These are phyloP conservation scores for Homarus gammarus DNA, from an alignment of 2,888 invertebrate species.

Conservation along the genomic window DNA sequence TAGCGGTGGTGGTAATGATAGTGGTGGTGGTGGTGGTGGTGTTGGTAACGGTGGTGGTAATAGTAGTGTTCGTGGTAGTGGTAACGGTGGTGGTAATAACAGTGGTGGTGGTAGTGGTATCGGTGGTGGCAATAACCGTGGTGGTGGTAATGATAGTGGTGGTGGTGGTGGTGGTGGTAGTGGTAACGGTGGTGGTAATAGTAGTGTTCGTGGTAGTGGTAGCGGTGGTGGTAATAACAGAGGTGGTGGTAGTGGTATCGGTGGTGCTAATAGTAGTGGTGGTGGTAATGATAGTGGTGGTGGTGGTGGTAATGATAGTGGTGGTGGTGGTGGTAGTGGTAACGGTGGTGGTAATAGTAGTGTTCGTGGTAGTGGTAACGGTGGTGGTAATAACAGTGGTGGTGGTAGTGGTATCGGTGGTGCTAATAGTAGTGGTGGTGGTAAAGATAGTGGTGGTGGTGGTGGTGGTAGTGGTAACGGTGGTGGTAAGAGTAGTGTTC, in stretches of 20 bases:
- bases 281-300: too few species aligned
- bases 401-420: neutral
- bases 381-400: slow-evolving; percentile 1
- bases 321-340: too few species aligned
- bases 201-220: too few species aligned
- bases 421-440: neutral
- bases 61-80: slow-evolving; percentile 4
- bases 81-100: neutral
- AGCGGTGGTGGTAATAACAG: too few species aligned
- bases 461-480: too few species aligned
- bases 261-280: too few species aligned
- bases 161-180: too few species aligned
- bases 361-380: neutral
- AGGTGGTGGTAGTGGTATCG: too few species aligned
- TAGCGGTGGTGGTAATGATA: neutral
- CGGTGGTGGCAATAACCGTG: neutral
- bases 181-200: neutral
- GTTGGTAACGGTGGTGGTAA: too few species aligned
- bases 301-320: too few species aligned
- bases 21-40: too few species aligned
- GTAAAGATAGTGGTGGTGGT: neutral
- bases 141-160: neutral
- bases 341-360: too few species aligned
- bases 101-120: neutral
- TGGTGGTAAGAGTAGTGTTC: neutral